These are phyloP conservation scores for Acanthopleura granulata DNA, from an alignment of 2,888 invertebrate genomes.

Conservation along the genomic window DNA sequence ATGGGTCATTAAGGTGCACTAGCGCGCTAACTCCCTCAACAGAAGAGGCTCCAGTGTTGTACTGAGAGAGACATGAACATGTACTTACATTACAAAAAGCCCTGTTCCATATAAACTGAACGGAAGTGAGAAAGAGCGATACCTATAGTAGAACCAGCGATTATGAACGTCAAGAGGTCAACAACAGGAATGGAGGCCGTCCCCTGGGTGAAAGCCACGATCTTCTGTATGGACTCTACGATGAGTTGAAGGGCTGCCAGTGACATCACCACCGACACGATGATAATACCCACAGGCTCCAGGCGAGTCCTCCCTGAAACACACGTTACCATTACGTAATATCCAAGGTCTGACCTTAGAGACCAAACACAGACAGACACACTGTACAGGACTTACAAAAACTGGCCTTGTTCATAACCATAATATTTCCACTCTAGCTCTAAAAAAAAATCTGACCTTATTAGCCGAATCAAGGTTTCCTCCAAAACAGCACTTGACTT, in stretches of 20 bases:
- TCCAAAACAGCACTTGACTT: too few relatives aligned
- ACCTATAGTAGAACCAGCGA: conserved; percentile 61
- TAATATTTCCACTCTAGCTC: too few relatives aligned
- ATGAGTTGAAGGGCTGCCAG: conserved; percentile 70
- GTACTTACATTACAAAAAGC: neutral
- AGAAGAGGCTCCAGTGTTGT: too few relatives aligned
- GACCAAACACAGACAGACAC: too few relatives aligned
- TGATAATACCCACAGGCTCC: conserved; percentile 70
- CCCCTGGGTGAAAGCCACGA: conserved; percentile 49
- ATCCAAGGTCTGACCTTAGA: too few relatives aligned
- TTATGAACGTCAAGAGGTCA: conserved; percentile 54
- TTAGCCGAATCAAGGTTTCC: too few relatives aligned
- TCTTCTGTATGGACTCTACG: conserved; percentile 65
- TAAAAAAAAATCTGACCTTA: too few relatives aligned
- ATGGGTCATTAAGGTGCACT: too few relatives aligned
- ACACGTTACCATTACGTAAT: neutral
- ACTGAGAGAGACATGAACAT: too few relatives aligned
- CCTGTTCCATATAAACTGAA: neutral
- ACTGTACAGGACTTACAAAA: too few relatives aligned
- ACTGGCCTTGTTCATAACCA: too few relatives aligned
- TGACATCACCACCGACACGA: conserved; percentile 71
- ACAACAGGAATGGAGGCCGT: conserved; percentile 45
- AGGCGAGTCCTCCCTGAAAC: conserved; percentile 67
- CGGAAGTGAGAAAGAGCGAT: conserved; percentile 23
- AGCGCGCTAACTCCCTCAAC: too few relatives aligned